Conservation (phyloP, 2,113 vertebrate genomes). For the Lates calcarifer region DNA sequence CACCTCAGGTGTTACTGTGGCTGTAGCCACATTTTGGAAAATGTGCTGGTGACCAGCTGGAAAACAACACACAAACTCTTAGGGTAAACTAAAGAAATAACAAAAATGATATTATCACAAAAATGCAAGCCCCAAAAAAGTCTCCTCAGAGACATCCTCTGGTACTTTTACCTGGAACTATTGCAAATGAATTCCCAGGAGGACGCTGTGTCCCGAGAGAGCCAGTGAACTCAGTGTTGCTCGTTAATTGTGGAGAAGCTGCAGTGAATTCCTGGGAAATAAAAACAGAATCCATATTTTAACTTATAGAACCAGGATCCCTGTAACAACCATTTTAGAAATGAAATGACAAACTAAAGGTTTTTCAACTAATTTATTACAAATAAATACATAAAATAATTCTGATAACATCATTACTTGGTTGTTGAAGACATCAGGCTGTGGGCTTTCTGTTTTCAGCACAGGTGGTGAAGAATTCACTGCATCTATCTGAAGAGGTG, state of each 20-base stretch:
- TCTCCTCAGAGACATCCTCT: not conserved
- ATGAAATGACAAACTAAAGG: not conserved
- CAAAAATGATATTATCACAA: not conserved
- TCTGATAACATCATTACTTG: not conserved
- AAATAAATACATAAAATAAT: not conserved
- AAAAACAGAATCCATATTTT: not conserved
- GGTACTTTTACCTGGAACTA: not conserved
- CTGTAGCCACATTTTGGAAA: not conserved
- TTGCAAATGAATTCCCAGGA: not conserved
- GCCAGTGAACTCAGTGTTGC: not conserved
- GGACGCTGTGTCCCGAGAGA: not conserved
- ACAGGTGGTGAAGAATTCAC: not conserved
- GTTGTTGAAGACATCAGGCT: not conserved
- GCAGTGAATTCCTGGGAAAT: not conserved
- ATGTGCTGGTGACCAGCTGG: not conserved
- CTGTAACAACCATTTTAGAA: not conserved
- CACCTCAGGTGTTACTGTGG: not conserved
- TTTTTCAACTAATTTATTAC: not conserved
- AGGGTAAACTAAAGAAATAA: not conserved
- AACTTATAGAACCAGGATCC: not conserved
- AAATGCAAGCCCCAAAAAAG: not conserved
- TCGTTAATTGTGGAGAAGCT: not conserved
- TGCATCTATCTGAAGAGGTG: not conserved
- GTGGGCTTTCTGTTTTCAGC: not conserved
- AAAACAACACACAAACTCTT: conserved; percentile 3